Conservation (phyloP, 2,113 vertebrate genomes). For the Cephalopholis sonnerati region DNA sequence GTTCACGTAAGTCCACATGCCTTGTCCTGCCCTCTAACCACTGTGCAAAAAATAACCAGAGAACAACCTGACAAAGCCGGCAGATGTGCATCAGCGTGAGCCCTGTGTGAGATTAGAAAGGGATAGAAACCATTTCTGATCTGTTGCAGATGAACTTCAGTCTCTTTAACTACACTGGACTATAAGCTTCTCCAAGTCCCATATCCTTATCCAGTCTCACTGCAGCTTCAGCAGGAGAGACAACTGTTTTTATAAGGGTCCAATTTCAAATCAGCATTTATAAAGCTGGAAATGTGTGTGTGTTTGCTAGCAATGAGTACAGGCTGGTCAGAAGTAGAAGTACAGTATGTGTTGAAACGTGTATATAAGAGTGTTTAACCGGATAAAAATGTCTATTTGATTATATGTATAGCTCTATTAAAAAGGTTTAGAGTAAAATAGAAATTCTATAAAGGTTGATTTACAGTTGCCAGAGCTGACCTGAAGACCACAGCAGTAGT, state of each 20-base stretch:
- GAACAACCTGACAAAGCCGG: slow-evolving; percentile 16
- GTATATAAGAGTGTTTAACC: slow-evolving; percentile 75
- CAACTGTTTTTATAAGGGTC: neutral
- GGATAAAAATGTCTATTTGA: slow-evolving; percentile 61
- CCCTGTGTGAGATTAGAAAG: slow-evolving; percentile 25
- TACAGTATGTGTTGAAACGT: slow-evolving; percentile 56
- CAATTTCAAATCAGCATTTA: slow-evolving; percentile 34
- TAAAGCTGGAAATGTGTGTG: slow-evolving; percentile 19
- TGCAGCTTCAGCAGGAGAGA: neutral
- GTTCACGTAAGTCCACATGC: slow-evolving; percentile 14
- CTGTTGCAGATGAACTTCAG: neutral
- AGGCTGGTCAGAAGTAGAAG: slow-evolving; percentile 48
- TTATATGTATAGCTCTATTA: slow-evolving; percentile 65
- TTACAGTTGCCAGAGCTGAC: slow-evolving; percentile 55
- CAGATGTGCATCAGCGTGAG: slow-evolving; percentile 23
- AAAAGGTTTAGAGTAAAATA: slow-evolving; percentile 48
- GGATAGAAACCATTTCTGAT: slow-evolving; percentile 11
- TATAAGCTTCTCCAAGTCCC: neutral
- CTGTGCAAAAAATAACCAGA: slow-evolving; percentile 8
- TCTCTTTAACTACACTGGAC: neutral
- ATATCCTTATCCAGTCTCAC: neutral
- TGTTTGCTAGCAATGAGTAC: slow-evolving; percentile 37
- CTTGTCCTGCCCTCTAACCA: slow-evolving; percentile 13
- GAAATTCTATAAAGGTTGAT: slow-evolving; percentile 45
- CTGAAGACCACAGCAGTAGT: slow-evolving; percentile 37